Conservation (phyloP, 2,797 vertebrate species). For the Dicrostonyx torquatus region DNA sequence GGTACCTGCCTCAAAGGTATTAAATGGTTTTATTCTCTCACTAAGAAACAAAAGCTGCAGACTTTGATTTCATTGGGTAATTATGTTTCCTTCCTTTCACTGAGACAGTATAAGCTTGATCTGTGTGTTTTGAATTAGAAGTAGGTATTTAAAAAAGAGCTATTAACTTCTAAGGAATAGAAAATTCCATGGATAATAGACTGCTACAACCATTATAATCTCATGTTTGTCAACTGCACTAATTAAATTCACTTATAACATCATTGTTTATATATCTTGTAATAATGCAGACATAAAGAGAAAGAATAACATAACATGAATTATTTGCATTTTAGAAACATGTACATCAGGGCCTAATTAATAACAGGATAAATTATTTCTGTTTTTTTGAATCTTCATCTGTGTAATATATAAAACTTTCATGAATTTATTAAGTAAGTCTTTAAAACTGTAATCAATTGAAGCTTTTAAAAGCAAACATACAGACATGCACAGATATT, state of each 20-base stretch:
- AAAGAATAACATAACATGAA: not conserved
- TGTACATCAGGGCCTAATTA: not conserved
- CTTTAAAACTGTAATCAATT: not conserved
- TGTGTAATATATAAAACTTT: not conserved
- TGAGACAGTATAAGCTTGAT: not conserved
- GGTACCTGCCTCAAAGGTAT: not conserved
- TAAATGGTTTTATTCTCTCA: slow-evolving; percentile 21
- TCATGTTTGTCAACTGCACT: slow-evolving; percentile 47
- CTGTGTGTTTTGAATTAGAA: slow-evolving; percentile 66
- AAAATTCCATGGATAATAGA: slow-evolving; percentile 62
- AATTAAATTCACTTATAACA: slow-evolving; percentile 58
- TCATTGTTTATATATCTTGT: slow-evolving; percentile 30
- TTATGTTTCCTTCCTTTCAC: slow-evolving; percentile 44
- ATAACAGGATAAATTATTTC: not conserved
- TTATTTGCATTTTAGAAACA: slow-evolving; percentile 56
- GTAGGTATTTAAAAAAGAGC: slow-evolving; percentile 63
- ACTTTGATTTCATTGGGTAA: slow-evolving; percentile 56
- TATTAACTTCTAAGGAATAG: slow-evolving; percentile 26
- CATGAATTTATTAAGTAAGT: not conserved
- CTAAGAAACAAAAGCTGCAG: slow-evolving; percentile 11
- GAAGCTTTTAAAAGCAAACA: not conserved
- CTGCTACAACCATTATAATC: slow-evolving; percentile 10
- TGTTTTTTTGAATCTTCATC: not conserved
- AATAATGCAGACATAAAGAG: not conserved
- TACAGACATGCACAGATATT: not conserved